Percentiles rank a stretch among this genome's conserved stretches.
These are phyloP conservation scores for Callosobruchus maculatus DNA, from an alignment of 2,888 invertebrate species.

Conservation along the genomic window DNA sequence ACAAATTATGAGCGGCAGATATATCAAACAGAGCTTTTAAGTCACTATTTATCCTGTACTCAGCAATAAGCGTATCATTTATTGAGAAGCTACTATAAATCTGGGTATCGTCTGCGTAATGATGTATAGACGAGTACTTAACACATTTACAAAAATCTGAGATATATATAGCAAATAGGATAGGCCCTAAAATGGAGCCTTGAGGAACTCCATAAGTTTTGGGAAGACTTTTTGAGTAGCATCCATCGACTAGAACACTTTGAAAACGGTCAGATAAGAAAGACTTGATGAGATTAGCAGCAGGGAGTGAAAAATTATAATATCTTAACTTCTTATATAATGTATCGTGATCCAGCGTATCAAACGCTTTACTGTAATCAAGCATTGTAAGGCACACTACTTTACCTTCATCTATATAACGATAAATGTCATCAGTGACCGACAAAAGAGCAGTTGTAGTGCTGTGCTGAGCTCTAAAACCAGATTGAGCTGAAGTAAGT, in stretches of 20 bases:
- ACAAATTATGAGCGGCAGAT: too few species aligned
- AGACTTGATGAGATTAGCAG: neutral
- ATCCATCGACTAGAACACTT: neutral
- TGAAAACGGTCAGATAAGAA: neutral
- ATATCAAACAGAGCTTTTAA: too few species aligned
- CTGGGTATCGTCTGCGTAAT: too few species aligned
- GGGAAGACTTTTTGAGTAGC: neutral
- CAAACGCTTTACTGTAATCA: conserved; percentile 1
- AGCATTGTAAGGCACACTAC: neutral
- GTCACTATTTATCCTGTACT: too few species aligned
- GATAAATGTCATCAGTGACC: conserved; percentile 5
- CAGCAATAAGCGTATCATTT: too few species aligned
- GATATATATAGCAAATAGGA: too few species aligned
- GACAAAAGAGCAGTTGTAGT: conserved; percentile 2
- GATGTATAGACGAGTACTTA: too few species aligned
- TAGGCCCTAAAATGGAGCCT: neutral
- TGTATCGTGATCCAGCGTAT: neutral
- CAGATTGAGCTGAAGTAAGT: conserved; percentile 4
- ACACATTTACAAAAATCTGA: too few species aligned
- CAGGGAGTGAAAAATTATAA: neutral
- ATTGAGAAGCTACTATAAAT: too few species aligned
- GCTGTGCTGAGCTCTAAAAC: conserved; percentile 4
- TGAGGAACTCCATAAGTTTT: neutral
- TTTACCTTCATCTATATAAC: neutral
- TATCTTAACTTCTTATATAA: neutral